phyloP scores from a whole-genome alignment of 1,140 invertebrate species.

The Plutomurus gul region DNA sequence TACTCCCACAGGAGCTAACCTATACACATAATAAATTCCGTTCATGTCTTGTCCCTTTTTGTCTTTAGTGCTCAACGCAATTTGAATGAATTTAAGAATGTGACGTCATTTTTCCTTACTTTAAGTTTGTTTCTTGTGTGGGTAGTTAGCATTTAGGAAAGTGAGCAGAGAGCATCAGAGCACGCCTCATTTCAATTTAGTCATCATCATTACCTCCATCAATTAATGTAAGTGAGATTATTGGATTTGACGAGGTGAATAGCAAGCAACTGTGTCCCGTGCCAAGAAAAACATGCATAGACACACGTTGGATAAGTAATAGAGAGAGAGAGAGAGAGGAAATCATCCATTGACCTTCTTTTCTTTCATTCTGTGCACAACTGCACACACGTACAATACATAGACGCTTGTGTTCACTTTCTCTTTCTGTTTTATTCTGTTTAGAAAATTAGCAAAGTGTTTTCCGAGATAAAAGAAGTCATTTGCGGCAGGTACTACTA shows the following conservation, averaged over 20 bases:
- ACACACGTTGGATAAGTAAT: background rate
- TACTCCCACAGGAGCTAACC: too few relatives aligned
- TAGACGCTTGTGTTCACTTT: too few relatives aligned
- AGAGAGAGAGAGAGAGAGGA: too few relatives aligned
- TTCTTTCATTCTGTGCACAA: background rate
- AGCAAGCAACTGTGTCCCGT: background rate
- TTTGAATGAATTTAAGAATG: too few relatives aligned
- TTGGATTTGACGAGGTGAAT: constrained; percentile 20
- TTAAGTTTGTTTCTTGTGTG: background rate
- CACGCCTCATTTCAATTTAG: constrained; percentile 16
- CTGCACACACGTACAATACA: too few relatives aligned
- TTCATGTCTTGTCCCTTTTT: too few relatives aligned
- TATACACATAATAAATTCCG: too few relatives aligned
- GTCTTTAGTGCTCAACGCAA: too few relatives aligned
- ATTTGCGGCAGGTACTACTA: too few relatives aligned
- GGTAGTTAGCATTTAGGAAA: background rate
- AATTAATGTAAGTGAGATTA: background rate
- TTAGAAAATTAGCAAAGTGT: too few relatives aligned
- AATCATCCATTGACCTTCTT: background rate
- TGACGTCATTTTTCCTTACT: background rate
- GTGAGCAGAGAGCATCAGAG: background rate
- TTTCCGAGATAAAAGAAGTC: too few relatives aligned
- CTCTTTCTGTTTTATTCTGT: too few relatives aligned
- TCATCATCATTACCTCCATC: background rate
- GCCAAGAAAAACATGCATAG: background rate